These are phyloP conservation scores for Lithobates sylvaticus DNA, from an alignment of 2,797 vertebrate genomes.

Conservation along the genomic window DNA sequence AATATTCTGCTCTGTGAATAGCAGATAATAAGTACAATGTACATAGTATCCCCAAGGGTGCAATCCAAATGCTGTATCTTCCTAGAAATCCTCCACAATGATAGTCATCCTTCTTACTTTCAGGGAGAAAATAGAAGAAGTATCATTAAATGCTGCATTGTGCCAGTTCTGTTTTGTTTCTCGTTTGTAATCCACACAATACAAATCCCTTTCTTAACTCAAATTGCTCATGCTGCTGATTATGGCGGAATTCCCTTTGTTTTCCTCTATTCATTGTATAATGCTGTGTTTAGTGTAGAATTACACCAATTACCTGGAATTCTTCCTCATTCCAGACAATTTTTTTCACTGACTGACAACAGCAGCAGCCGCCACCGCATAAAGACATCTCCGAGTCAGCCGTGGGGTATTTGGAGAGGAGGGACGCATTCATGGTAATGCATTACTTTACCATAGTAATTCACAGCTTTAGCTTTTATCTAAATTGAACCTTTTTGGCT, in stretches of 20 bases:
- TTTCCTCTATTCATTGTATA: slow-evolving; percentile 22
- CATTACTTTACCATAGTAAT: slow-evolving; percentile 50
- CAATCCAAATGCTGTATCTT: slow-evolving; percentile 24
- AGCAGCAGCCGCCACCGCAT: neutral
- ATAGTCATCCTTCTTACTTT: slow-evolving; percentile 26
- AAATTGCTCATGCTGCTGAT: slow-evolving; percentile 17
- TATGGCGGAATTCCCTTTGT: slow-evolving; percentile 38
- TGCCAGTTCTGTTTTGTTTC: slow-evolving; percentile 10
- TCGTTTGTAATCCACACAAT: slow-evolving; percentile 17
- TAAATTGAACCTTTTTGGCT: slow-evolving; percentile 55
- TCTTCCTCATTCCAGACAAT: neutral
- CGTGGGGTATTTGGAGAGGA: slow-evolving; percentile 44
- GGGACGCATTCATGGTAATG: slow-evolving; percentile 39
- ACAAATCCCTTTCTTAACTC: slow-evolving; percentile 11
- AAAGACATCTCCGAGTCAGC: slow-evolving; percentile 23
- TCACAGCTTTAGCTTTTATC: slow-evolving; percentile 55
- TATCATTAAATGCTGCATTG: slow-evolving; percentile 23
- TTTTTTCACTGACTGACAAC: slow-evolving; percentile 39
- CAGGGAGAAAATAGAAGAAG: slow-evolving; percentile 13
- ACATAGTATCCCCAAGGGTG: slow-evolving; percentile 20
- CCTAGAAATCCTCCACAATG: slow-evolving; percentile 4
- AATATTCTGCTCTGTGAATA: slow-evolving; percentile 12
- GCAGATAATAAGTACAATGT: slow-evolving; percentile 17
- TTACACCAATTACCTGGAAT: slow-evolving; percentile 47
- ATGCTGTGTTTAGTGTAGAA: slow-evolving; percentile 46